Conservation (phyloP, 2,797 vertebrate genomes). For the Rousettus madagascariensis region DNA sequence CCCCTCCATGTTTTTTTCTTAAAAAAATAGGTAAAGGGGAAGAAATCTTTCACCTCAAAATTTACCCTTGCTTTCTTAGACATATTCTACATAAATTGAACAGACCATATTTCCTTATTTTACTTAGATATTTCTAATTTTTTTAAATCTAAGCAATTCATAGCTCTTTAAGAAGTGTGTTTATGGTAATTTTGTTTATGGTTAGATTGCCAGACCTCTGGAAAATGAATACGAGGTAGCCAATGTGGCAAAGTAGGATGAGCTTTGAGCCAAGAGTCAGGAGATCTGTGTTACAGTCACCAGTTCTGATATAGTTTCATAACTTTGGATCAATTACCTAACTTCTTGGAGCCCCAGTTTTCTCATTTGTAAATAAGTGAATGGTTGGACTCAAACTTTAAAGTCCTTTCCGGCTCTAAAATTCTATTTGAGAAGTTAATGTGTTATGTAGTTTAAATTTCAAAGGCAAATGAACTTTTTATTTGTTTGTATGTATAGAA, state of each 20-base stretch:
- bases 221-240: constrained; percentile 7
- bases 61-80: constrained; percentile 32
- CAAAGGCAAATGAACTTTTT: constrained; percentile 5
- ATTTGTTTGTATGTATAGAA: background rate
- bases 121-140: background rate
- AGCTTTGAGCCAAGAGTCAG: background rate
- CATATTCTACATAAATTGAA: background rate
- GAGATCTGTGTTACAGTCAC: background rate
- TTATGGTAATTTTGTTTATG: background rate
- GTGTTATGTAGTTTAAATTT: constrained; percentile 16
- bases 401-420: constrained; percentile 22
- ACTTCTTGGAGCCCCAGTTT: background rate
- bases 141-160: background rate
- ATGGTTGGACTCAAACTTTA: background rate
- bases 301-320: background rate
- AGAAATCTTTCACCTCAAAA: constrained; percentile 25
- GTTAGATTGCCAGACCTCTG: background rate
- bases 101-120: constrained; percentile 26
- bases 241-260: background rate
- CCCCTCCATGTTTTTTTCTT: no score
- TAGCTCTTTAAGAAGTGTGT: background rate
- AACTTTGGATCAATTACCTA: constrained; percentile 38
- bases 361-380: constrained; percentile 48
- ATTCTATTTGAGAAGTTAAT: constrained; percentile 27
- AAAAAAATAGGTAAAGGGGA: background rate